Evolutionary conservation across 2,888 invertebrate species (phyloP), one percentile per base, ranked within the genome.

Genomic region (Sarcophaga rosellei): DNA sequence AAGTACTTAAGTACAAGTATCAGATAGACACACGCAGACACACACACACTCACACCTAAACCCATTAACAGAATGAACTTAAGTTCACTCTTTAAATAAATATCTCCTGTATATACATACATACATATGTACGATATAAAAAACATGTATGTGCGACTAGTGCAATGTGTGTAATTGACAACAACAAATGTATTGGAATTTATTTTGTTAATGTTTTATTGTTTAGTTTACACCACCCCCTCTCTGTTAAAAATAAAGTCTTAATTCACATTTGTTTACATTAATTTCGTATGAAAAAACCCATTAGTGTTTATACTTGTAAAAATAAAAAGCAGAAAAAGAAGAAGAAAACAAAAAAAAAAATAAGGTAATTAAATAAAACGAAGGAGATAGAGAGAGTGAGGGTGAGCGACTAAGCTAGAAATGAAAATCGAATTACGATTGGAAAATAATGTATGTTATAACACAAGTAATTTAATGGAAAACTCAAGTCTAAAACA

Each of bases 211-310:
- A 17, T 35, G 65, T 35, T 35, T 63, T 63, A 15, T 63, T 63
- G 63, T 63, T 35, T 65, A 10, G 61, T 70, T 68, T 35, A 70
- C 62, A 63, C 35, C 61, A 70, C 62, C 57, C 35, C 61, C 68
- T 62, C 47, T 53, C 53, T 70, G 78, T 47, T 63, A 70, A 78
- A 68, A 70, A 70, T 35, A 62, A 63, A 15, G 8, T 23, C 53
- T 53, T 53, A 53, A 53, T 53, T 53, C 53, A 53, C 53, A 17
- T 47, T 70, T 70, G 77, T 78, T 70, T 78, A 78, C 35, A 69
- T 47, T 53, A 53, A 53, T 15, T 53, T 63, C 63, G 25, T 47
- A 15, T 62, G n/a, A 74, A 77, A 74, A 77, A 15, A 45, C 59
- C 15, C 61, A 61, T 23, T 53, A 25, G 63, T 53, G 45, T 45